Evolutionary conservation across 2,797 vertebrate genomes (phyloP).

Genomic region (Odontamblyopus rebecca): DNA sequence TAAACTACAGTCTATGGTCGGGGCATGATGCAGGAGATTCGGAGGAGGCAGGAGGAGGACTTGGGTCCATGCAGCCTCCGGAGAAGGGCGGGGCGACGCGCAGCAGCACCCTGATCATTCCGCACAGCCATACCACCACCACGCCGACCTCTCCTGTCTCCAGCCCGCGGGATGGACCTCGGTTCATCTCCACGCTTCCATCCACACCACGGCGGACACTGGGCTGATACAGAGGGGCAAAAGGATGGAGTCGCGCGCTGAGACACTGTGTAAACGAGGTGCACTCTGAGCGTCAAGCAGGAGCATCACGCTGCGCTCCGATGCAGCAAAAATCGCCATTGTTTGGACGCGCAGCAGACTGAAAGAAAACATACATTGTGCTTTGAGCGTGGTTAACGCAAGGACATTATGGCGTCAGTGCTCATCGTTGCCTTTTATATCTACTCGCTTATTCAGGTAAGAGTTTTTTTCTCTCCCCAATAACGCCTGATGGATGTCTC

Average conservation of each 20-base stretch:
- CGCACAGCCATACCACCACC: slow-evolving; percentile 36
- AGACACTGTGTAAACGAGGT: slow-evolving; percentile 23
- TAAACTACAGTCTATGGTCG: too few species aligned
- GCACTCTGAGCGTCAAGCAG: slow-evolving; percentile 13
- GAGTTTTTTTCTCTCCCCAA: slow-evolving; percentile 12
- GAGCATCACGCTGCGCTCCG: slow-evolving; percentile 50
- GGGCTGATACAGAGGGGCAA: not conserved
- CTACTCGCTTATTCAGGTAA: slow-evolving; percentile 67
- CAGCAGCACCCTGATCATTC: slow-evolving; percentile 54
- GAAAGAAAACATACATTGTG: slow-evolving; percentile 39
- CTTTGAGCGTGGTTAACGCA: not conserved
- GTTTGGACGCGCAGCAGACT: slow-evolving; percentile 73
- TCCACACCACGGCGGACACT: slow-evolving; percentile 14
- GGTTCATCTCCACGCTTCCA: slow-evolving; percentile 24
- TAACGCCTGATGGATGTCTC: not conserved
- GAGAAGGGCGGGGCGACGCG: slow-evolving; percentile 55
- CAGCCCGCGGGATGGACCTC: slow-evolving; percentile 57
- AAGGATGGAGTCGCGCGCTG: slow-evolving; percentile 7
- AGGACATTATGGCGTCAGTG: slow-evolving; percentile 43
- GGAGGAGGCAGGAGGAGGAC: slow-evolving; percentile 9
- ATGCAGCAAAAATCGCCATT: slow-evolving; percentile 74
- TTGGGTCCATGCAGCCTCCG: slow-evolving; percentile 42
- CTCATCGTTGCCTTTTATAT: slow-evolving; percentile 42
- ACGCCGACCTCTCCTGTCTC: slow-evolving; percentile 55
- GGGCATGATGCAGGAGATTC: not conserved